These are phyloP conservation scores for Agrochola litura DNA, from an alignment of 2,888 invertebrate genomes.

Conservation along the genomic window DNA sequence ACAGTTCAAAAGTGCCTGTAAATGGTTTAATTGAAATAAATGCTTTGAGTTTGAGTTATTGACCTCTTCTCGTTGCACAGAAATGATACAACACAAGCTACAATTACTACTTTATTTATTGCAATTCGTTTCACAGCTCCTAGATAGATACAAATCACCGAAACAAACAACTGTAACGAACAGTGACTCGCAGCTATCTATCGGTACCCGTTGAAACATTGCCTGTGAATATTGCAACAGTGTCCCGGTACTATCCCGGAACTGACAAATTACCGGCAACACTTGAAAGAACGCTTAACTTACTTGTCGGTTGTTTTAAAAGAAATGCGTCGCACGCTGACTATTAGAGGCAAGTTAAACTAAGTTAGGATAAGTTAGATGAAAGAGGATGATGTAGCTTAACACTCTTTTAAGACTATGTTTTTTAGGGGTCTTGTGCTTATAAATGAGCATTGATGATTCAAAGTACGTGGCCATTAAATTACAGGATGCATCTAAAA, in stretches of 20 bases:
- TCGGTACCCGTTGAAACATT: conserved; percentile 37
- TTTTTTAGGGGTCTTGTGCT: background rate
- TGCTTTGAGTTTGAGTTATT: no score
- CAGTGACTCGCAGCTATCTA: conserved; percentile 19
- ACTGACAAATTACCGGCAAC: conserved; percentile 47
- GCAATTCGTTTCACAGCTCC: conserved; percentile 11
- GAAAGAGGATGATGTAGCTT: conserved; percentile 32
- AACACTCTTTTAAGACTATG: conserved; percentile 17
- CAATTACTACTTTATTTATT: conserved; percentile 40
- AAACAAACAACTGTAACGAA: conserved; percentile 38
- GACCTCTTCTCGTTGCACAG: no score
- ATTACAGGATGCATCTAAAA: background rate
- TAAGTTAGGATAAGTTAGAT: conserved; percentile 50
- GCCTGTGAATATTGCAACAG: conserved; percentile 51
- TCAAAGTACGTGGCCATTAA: background rate
- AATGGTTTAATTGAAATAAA: no score
- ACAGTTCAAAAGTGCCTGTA: no score
- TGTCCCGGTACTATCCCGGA: conserved; percentile 20
- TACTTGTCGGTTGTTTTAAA: conserved; percentile 45
- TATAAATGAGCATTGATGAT: background rate
- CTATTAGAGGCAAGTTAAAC: conserved; percentile 51
- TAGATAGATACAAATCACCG: conserved; percentile 39
- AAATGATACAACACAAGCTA: conserved; percentile 5
- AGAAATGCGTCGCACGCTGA: conserved; percentile 31
- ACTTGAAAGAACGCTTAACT: conserved; percentile 54